phyloP scores from a whole-genome alignment of 2,888 invertebrate genomes.

The Oscheius sp. region DNA sequence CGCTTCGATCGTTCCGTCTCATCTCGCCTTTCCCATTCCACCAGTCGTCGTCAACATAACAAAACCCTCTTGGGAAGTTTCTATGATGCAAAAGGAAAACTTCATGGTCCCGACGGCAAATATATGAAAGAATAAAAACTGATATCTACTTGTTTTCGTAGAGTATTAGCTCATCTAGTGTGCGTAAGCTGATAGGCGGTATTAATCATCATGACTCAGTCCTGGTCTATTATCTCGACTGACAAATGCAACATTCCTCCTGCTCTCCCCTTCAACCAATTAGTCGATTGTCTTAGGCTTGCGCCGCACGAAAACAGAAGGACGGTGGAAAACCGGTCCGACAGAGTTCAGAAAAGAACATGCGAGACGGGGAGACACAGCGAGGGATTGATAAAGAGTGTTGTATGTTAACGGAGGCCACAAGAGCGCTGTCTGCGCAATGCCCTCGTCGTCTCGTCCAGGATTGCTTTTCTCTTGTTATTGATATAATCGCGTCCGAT shows the following conservation, averaged over 20 bases:
- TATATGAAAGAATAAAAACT: no score
- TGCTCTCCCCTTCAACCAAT: conserved; percentile 17
- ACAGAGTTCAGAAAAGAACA: not conserved
- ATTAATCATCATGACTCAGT: no score
- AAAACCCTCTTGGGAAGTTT: no score
- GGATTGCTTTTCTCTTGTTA: not conserved
- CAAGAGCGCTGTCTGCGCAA: conserved; percentile 21
- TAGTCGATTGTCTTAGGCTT: conserved; percentile 32
- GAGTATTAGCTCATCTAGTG: no score
- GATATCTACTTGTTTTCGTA: no score
- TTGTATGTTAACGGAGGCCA: conserved; percentile 32
- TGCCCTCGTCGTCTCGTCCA: conserved; percentile 8
- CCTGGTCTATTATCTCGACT: no score
- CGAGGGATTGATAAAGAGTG: conserved; percentile 29
- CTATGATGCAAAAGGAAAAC: no score
- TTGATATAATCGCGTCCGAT: not conserved
- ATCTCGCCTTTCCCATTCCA: no score
- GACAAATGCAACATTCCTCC: not conserved
- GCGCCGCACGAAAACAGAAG: conserved; percentile 29
- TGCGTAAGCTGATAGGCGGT: no score
- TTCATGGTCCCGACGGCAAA: no score
- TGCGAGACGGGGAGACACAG: conserved; percentile 15
- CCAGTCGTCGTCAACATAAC: no score
- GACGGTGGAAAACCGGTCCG: conserved; percentile 29
- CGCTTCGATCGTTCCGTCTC: no score